Evolutionary conservation across 2,797 vertebrate genomes (phyloP), one percentile per base, ranked within the genome.

Genomic region (Ateles fusciceps): DNA sequence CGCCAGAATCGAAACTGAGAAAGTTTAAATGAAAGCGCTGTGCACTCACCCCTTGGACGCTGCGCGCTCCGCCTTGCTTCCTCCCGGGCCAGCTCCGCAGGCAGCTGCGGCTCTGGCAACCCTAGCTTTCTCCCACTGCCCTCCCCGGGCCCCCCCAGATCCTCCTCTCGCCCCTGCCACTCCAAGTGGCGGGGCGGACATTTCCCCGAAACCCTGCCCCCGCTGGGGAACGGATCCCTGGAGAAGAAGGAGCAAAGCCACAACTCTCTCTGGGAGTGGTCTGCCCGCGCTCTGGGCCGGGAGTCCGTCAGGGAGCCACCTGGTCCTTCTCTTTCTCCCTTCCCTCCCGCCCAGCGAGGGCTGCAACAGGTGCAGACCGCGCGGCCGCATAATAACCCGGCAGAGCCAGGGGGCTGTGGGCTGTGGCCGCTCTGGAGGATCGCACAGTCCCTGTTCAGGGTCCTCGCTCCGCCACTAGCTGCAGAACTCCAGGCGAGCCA

Each of bases 11-110:
- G 0, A 94, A 92, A 42, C 92, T 96, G n/a, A 80, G 80, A 84
- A 97, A 97, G 95, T 97, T 92, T 98, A 97, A 98, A 98, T 97
- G 98, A 72, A 97, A 84, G 96, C 46, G 39, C 85, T 52, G 42
- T 95, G 91, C 95, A 91, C 92, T n/a, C 97, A 78, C 95, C 68
- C 44, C 87, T 36, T 55, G 95, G 91, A 72, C 26, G 2, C 80
- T 0, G 30, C 89, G 0, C 68, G 19, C 39, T n/a, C 52, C 0
- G 72, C 57, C 50, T 7, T 0, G n/a, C 74, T 17, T 13, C 4
- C 30, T 24, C 13, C 30, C 6, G 0, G 1, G 21, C 71, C 28
- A 42, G 26, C 42, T 57, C 33, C 5, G 30, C 52, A 55, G 19
- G 21, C 52, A 55, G 52, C 52, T 22, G 52, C 21, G 19, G 8